These are phyloP conservation scores for Oryzias dopingdopingensis DNA, from an alignment of 2,797 vertebrate species.

Conservation along the genomic window DNA sequence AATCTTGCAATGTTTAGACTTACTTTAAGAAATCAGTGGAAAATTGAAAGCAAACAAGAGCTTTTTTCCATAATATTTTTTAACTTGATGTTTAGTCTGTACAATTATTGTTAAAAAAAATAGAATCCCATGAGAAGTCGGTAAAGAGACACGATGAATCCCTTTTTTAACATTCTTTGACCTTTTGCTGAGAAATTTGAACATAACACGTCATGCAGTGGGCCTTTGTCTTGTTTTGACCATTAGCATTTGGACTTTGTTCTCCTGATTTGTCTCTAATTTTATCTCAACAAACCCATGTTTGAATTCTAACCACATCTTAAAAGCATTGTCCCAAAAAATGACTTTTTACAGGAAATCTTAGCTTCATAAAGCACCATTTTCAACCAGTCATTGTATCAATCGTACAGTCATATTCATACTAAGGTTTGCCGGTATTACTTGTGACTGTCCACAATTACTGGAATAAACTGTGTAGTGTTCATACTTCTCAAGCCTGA, in stretches of 20 bases:
- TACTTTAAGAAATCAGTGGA: conserved; percentile 7
- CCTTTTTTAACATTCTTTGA: too few species aligned
- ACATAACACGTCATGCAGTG: neutral
- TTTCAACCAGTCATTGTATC: too few species aligned
- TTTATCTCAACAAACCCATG: neutral
- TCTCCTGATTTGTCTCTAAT: conserved; percentile 6
- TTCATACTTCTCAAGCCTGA: too few species aligned
- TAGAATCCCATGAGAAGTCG: too few species aligned
- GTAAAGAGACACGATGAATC: too few species aligned
- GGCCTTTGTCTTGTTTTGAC: neutral
- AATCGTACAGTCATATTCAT: too few species aligned
- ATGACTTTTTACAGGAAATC: neutral
- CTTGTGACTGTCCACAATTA: too few species aligned
- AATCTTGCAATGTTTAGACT: conserved; percentile 56
- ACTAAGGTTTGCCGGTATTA: too few species aligned
- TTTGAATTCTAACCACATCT: conserved; percentile 12
- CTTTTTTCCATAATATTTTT: too few species aligned
- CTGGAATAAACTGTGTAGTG: too few species aligned
- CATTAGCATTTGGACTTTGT: neutral
- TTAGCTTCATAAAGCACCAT: neutral
- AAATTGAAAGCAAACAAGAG: conserved; percentile 2
- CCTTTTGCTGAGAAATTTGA: neutral
- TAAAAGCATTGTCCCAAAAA: neutral
- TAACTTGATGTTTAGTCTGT: too few species aligned
- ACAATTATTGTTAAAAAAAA: too few species aligned